Evolutionary conservation across 2,113 vertebrate genomes (phyloP).

Genomic region (Myotis davidii): DNA sequence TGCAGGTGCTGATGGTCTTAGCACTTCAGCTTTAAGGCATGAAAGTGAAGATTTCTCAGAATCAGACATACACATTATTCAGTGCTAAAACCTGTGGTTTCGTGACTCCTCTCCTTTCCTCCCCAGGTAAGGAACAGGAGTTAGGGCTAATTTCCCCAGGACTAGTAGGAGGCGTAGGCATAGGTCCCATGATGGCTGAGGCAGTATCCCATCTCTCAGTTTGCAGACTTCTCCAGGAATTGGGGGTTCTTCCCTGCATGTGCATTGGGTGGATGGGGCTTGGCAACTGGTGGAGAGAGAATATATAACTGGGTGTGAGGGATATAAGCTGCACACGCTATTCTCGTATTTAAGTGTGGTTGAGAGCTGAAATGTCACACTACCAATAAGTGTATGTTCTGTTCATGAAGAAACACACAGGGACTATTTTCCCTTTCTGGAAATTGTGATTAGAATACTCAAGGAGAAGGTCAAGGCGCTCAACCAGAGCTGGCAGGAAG

Average conservation of each 20-base stretch:
- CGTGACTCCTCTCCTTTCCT: not conserved
- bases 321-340: not conserved
- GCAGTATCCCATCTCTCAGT: not conserved
- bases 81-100: not conserved
- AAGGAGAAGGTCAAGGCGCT: slow-evolving; percentile 30
- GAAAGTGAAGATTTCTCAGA: slow-evolving; percentile 26
- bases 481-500: not conserved
- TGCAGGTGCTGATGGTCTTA: not conserved
- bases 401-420: not conserved
- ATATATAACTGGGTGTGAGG: not conserved
- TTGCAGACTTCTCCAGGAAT: not conserved
- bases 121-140: not conserved
- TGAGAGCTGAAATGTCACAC: slow-evolving; percentile 7
- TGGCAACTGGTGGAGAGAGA: not conserved
- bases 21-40: not conserved
- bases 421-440: slow-evolving; percentile 54
- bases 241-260: accelerated
- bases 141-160: not conserved
- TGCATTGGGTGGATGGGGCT: accelerated
- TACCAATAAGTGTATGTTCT: not conserved
- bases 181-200: too few relatives aligned
- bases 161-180: not conserved
- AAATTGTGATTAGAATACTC: slow-evolving; percentile 37
- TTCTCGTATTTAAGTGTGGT: not conserved
- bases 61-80: not conserved